phyloP scores from a whole-genome alignment of 2,797 vertebrate genomes.

The Cossypha niveicapilla region DNA sequence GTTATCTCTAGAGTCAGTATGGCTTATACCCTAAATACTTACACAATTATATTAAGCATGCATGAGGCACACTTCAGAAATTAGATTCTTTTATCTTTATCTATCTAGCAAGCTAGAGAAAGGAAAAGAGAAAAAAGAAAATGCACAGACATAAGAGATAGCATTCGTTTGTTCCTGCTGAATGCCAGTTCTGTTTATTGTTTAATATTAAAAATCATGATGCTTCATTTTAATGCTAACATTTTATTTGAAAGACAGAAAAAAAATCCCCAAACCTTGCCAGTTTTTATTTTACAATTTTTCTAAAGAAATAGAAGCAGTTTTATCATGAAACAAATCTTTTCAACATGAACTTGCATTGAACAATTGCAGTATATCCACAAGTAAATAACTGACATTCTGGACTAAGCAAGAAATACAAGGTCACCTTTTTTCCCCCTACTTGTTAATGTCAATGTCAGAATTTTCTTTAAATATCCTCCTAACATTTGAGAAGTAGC shows the following conservation, averaged over 20 bases:
- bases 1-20: conserved; percentile 12
- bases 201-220: conserved; percentile 49
- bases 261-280: conserved; percentile 53
- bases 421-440: not conserved
- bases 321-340: conserved; percentile 33
- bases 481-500: conserved; percentile 47
- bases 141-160: conserved; percentile 36
- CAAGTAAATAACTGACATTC: conserved; percentile 48
- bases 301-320: conserved; percentile 44
- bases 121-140: not conserved
- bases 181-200: conserved; percentile 36
- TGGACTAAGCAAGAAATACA: conserved; percentile 30
- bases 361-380: conserved; percentile 36
- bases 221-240: conserved; percentile 55
- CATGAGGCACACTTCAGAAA: conserved; percentile 8
- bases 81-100: conserved; percentile 55
- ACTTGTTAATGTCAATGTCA: conserved; percentile 35
- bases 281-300: conserved; percentile 58
- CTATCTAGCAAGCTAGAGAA: conserved; percentile 34
- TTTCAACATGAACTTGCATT: conserved; percentile 34
- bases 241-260: conserved; percentile 76
- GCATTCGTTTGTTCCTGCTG: not conserved
- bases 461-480: conserved; percentile 28
- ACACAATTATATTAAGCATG: not conserved
- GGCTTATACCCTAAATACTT: conserved; percentile 11